These are phyloP conservation scores for Tenthredo distinguenda DNA, from an alignment of 2,888 invertebrate species.

Conservation along the genomic window DNA sequence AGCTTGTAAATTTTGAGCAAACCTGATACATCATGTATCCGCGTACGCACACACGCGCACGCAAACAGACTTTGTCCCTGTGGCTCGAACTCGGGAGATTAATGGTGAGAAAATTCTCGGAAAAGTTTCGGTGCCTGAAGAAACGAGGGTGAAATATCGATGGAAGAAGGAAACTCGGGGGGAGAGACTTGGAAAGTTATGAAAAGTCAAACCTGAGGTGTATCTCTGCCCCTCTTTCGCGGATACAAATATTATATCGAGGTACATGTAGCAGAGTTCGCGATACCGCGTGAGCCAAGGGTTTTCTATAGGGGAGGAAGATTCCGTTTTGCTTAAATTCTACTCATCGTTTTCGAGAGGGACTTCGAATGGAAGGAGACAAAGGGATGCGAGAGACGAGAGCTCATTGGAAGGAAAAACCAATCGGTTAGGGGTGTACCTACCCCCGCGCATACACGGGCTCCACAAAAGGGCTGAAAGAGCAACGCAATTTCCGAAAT, in stretches of 20 bases:
- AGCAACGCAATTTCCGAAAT: conserved; percentile 42
- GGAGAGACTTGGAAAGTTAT: not conserved
- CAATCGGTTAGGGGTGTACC: not conserved
- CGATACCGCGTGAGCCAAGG: not conserved
- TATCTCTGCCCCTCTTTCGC: not conserved
- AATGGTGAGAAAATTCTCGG: conserved; percentile 6
- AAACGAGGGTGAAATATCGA: conserved; percentile 8
- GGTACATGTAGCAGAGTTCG: not conserved
- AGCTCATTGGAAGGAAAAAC: not conserved
- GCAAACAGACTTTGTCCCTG: not conserved
- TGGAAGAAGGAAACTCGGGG: not conserved
- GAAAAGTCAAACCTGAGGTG: not conserved
- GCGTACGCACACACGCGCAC: too few species aligned
- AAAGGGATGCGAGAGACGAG: not conserved
- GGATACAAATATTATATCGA: not conserved
- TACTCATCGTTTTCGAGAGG: not conserved
- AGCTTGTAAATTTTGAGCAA: not conserved
- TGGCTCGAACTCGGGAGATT: not conserved
- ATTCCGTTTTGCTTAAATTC: not conserved
- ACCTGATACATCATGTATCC: not conserved
- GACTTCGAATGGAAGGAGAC: not conserved
- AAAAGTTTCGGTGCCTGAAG: not conserved
- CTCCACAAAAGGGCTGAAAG: conserved; percentile 7
- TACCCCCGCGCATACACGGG: not conserved
- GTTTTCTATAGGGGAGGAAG: not conserved